phyloP scores from a whole-genome alignment of 2,888 invertebrate genomes.

The Melanostoma mellinum region DNA sequence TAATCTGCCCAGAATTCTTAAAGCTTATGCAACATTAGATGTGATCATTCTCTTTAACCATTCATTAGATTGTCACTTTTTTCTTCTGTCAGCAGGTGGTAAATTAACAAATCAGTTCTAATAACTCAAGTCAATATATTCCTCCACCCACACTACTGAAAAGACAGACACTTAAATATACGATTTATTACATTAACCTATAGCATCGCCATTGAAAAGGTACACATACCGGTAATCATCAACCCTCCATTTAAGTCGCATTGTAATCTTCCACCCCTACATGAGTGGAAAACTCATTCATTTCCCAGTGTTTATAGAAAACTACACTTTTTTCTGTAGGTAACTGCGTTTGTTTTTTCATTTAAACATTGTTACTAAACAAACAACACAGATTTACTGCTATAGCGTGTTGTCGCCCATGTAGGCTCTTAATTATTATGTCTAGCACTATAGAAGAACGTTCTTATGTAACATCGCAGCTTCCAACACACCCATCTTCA shows the following conservation, averaged over 20 bases:
- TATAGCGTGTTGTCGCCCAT: slow-evolving; percentile 10
- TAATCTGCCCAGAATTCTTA: no score
- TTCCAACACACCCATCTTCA: slow-evolving; percentile 39
- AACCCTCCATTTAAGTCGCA: slow-evolving; percentile 44
- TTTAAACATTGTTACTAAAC: no score
- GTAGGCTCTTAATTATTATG: not conserved
- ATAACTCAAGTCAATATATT: slow-evolving; percentile 49
- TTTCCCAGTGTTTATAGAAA: slow-evolving; percentile 30
- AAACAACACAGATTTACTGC: slow-evolving; percentile 9
- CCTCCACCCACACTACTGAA: slow-evolving; percentile 26
- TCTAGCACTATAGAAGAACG: not conserved
- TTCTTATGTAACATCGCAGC: slow-evolving; percentile 50
- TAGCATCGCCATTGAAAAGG: not conserved
- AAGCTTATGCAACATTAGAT: slow-evolving; percentile 25
- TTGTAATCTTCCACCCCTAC: slow-evolving; percentile 53
- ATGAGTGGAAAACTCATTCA: slow-evolving; percentile 27
- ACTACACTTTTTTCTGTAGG: not conserved
- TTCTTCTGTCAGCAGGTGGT: slow-evolving; percentile 20
- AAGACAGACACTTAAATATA: not conserved
- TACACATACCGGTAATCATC: slow-evolving; percentile 1
- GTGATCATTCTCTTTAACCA: slow-evolving; percentile 26
- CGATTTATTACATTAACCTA: not conserved
- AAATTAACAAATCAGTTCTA: slow-evolving; percentile 28
- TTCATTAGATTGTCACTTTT: not conserved
- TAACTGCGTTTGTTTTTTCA: not conserved